These are phyloP conservation scores for Tokudaia muenninki DNA, from an alignment of 2,797 vertebrate genomes.

Conservation along the genomic window DNA sequence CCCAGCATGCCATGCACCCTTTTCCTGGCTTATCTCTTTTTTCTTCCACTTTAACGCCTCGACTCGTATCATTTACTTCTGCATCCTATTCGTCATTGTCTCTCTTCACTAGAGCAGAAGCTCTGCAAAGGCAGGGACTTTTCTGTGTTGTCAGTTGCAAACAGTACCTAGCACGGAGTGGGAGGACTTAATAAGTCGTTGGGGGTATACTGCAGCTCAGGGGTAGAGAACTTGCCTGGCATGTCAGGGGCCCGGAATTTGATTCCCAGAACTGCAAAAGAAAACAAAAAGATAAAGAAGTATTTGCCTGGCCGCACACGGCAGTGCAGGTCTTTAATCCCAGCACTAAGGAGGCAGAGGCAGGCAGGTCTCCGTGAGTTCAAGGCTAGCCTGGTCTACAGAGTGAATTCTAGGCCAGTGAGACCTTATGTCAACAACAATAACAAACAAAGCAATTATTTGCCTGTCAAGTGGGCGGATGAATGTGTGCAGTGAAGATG, in stretches of 20 bases:
- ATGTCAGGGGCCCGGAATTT: not conserved
- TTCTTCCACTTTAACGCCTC: not conserved
- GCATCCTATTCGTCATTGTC: not conserved
- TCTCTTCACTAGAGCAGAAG: not conserved
- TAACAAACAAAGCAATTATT: not conserved
- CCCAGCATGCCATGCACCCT: not conserved
- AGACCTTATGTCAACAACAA: not conserved
- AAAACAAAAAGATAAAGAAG: not conserved
- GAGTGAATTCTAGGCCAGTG: not conserved
- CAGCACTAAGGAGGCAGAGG: not conserved
- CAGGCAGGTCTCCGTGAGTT: not conserved
- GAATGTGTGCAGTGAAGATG: too few species aligned
- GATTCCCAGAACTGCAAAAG: not conserved
- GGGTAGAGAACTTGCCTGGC: not conserved
- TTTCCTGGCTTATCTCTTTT: not conserved
- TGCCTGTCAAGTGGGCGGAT: not conserved
- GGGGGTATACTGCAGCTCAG: not conserved
- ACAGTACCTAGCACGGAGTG: not conserved
- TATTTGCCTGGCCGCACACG: not conserved
- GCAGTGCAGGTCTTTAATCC: not conserved
- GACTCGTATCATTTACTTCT: not conserved
- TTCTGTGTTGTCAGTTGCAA: not conserved
- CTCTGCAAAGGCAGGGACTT: not conserved
- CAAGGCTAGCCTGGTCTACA: not conserved
- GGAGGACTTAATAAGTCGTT: not conserved